A percentile compares a stretch with the other conserved stretches of the same genome.
Evolutionary conservation across 2,797 vertebrate genomes (phyloP).

Genomic region (Cyprinodon diabolis): DNA sequence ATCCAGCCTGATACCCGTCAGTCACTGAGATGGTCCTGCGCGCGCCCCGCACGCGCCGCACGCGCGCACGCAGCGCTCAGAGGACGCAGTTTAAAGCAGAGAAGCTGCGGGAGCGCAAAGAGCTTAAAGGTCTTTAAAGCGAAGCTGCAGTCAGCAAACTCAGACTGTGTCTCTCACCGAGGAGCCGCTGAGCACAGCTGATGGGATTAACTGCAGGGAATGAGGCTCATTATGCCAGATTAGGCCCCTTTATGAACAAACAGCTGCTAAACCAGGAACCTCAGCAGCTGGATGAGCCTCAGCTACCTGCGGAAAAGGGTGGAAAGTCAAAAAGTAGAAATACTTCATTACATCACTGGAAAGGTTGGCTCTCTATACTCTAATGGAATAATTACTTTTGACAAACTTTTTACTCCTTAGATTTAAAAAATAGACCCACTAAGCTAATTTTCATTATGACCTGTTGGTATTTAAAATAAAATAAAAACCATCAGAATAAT

Average conservation of each 20-base stretch:
- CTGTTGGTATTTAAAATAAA: no score
- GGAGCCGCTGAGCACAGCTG: not conserved
- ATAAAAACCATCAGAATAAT: no score
- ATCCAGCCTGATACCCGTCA: constrained; percentile 82
- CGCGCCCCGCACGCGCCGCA: constrained; percentile 7
- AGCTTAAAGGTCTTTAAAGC: constrained; percentile 3
- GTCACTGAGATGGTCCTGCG: constrained; percentile 20
- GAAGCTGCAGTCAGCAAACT: not conserved
- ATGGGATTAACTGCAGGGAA: not conserved
- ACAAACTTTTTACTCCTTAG: no score
- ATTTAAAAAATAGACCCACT: no score
- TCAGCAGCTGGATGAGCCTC: no score
- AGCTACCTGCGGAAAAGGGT: no score
- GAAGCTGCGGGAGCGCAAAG: not conserved
- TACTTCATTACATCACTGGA: no score
- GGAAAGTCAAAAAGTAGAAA: no score
- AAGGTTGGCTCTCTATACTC: no score
- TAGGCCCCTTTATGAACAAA: not conserved
- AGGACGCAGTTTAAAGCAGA: constrained; percentile 7
- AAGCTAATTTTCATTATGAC: no score
- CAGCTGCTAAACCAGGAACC: no score
- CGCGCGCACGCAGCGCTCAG: not conserved
- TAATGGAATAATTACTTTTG: no score
- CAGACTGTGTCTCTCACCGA: not conserved
- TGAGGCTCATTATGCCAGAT: not conserved